Percentiles rank a stretch among this genome's conserved stretches.
Evolutionary conservation across 2,888 invertebrate genomes (phyloP).

Genomic region (Subacronicta megacephala): DNA sequence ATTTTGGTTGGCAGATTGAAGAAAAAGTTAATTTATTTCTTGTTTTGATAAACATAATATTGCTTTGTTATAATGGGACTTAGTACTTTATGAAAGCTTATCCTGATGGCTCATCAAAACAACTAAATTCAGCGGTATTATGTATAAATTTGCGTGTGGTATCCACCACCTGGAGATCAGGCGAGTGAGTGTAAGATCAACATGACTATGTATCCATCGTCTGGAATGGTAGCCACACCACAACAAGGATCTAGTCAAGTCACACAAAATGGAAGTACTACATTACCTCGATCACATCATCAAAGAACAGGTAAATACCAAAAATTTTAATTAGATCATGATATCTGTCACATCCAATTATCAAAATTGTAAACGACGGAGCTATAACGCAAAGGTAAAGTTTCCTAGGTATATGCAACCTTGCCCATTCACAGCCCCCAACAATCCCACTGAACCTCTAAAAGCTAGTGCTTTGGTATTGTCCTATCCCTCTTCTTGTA

Average conservation of each 20-base stretch:
- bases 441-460: too few relatives aligned
- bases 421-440: too few relatives aligned
- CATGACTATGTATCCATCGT: constrained; percentile 83
- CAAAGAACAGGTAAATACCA: constrained; percentile 81
- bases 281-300: constrained; percentile 85
- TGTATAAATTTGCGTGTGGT: constrained; percentile 82
- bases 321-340: not conserved
- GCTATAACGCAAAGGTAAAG: too few relatives aligned
- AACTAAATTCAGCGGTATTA: constrained; percentile 75
- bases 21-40: constrained; percentile 64
- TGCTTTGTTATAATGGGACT: constrained; percentile 29
- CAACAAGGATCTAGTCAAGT: constrained; percentile 84
- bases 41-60: constrained; percentile 54
- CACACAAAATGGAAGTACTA: constrained; percentile 85
- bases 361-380: not conserved
- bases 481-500: too few relatives aligned
- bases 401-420: too few relatives aligned
- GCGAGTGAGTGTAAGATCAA: constrained; percentile 72
- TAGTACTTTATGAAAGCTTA: constrained; percentile 26
- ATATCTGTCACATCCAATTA: constrained; percentile 23
- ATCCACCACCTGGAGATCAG: constrained; percentile 83
- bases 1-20: constrained; percentile 74
- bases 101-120: constrained; percentile 61
- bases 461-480: too few relatives aligned
- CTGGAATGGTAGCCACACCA: constrained; percentile 84